Percentiles rank a stretch among this genome's conserved stretches.
phyloP scores from a whole-genome alignment of 1,140 invertebrate species.

The Hermatobates lingyangjiaoensis region DNA sequence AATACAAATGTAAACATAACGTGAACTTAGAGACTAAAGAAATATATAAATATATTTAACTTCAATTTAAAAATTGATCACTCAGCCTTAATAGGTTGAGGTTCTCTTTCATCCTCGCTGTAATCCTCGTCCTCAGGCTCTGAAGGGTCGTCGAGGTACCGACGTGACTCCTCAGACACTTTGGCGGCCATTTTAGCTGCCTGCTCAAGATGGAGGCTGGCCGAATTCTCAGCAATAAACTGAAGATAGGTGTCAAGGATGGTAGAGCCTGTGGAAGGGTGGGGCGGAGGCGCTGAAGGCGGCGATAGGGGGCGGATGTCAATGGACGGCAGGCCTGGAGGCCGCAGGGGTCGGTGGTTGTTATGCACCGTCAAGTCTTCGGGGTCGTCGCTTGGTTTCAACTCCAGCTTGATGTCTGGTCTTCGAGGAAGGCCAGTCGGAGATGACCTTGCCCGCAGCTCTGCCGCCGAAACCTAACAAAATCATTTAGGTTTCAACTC shows the following conservation, averaged over 20 bases:
- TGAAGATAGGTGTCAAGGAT: slow-evolving; percentile 68
- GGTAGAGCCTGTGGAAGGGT: slow-evolving; percentile 40
- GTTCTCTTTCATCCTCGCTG: slow-evolving; percentile 19
- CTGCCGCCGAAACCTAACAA: slow-evolving; percentile 41
- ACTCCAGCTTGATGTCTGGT: slow-evolving; percentile 52
- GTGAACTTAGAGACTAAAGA: neutral
- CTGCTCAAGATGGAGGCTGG: slow-evolving; percentile 26
- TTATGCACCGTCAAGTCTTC: slow-evolving; percentile 47
- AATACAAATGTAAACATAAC: neutral
- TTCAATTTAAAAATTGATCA: slow-evolving; percentile 6
- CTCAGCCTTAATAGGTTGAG: slow-evolving; percentile 20
- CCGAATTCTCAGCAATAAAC: slow-evolving; percentile 61
- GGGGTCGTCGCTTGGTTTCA: slow-evolving; percentile 46
- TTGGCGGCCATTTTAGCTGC: slow-evolving; percentile 18
- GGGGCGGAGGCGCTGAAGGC: slow-evolving; percentile 9
- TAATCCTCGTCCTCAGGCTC: slow-evolving; percentile 20
- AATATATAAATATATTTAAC: neutral
- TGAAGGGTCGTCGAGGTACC: slow-evolving; percentile 17
- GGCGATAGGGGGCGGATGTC: slow-evolving; percentile 16
- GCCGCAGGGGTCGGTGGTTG: slow-evolving; percentile 7
- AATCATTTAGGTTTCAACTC: too few species aligned
- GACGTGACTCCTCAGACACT: slow-evolving; percentile 15
- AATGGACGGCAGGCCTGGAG: slow-evolving; percentile 11
- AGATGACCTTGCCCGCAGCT: slow-evolving; percentile 57
- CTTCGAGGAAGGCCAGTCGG: slow-evolving; percentile 55